Conservation (phyloP, 2,113 vertebrate species). For the Empidonax alnorum region DNA sequence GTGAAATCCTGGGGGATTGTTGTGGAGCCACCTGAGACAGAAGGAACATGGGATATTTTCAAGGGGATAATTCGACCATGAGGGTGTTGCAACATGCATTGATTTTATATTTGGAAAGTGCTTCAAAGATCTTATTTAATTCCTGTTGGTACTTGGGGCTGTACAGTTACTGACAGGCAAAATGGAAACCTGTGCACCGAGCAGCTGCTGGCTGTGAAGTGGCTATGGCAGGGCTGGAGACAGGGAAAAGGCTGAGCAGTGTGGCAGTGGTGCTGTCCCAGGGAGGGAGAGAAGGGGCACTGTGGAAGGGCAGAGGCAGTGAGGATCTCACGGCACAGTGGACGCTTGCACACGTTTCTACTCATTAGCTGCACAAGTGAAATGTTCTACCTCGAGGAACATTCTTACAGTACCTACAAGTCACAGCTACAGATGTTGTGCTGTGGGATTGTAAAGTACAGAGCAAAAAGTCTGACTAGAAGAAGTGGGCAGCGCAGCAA, state of each 20-base stretch:
- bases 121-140: not conserved
- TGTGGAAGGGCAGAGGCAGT: not conserved
- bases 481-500: accelerated
- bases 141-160: not conserved
- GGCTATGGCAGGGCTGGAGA: not conserved
- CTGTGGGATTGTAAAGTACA: not conserved
- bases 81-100: not conserved
- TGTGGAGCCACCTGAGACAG: not conserved
- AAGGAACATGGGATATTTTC: not conserved
- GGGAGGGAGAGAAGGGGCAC: not conserved
- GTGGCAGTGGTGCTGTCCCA: not conserved
- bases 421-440: not conserved
- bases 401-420: accelerated
- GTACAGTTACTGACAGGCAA: no score
- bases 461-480: not conserved
- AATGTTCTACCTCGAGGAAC: not conserved
- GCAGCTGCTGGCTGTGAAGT: not conserved
- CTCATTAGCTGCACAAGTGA: not conserved
- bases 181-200: not conserved
- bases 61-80: not conserved
- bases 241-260: accelerated
- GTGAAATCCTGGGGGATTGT: not conserved
- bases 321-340: accelerated
- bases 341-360: accelerated
- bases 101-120: not conserved